Evolutionary conservation across 2,888 invertebrate species (phyloP).

Genomic region (Kuschelorhynchus macadamiae): DNA sequence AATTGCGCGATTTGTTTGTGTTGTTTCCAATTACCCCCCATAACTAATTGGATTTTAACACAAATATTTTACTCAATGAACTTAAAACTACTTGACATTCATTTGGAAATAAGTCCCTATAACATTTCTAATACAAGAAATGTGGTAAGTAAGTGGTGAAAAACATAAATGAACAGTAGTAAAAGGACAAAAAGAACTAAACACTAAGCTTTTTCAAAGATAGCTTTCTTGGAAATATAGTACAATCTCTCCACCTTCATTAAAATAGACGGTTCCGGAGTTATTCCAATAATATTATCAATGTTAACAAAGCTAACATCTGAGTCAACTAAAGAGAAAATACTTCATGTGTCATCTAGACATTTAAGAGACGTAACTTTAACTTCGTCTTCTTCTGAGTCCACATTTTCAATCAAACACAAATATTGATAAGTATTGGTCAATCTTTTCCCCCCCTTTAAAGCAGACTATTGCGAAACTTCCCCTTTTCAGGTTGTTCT

Average conservation of each 20-base stretch:
- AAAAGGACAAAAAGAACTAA: not conserved
- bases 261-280: not conserved
- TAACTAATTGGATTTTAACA: not conserved
- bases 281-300: not conserved
- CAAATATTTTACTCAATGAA: not conserved
- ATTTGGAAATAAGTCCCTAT: no score
- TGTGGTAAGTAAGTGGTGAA: not conserved
- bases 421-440: not conserved
- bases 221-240: not conserved
- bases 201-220: no score
- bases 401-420: not conserved
- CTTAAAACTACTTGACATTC: no score
- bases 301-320: not conserved
- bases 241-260: slow-evolving; percentile 3
- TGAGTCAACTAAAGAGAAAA: slow-evolving; percentile 3
- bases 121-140: no score
- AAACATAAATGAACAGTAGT: not conserved
- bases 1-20: not conserved
- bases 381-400: not conserved
- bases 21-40: slow-evolving; percentile 6
- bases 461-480: not conserved
- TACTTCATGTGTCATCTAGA: not conserved
- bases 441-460: not conserved
- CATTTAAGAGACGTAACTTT: slow-evolving; percentile 1
- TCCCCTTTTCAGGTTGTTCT: no score